Evolutionary conservation across 2,797 vertebrate species (phyloP).

Genomic region (Anabacerthia variegaticeps): DNA sequence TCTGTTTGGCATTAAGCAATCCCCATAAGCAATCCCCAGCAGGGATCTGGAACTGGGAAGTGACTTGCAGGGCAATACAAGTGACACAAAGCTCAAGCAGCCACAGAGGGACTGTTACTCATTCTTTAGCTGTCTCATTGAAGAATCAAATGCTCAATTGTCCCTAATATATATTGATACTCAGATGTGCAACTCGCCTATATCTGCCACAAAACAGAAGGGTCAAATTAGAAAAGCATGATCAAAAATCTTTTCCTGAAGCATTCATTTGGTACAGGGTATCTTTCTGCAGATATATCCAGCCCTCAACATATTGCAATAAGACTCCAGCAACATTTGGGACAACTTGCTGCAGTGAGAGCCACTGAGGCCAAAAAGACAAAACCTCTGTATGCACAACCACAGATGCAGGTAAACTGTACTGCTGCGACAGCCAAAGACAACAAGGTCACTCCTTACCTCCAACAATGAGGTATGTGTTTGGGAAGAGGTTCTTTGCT

Average conservation of each 20-base stretch:
- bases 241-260: neutral
- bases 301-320: neutral
- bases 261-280: neutral
- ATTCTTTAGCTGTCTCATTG: neutral
- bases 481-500: slow-evolving; percentile 96
- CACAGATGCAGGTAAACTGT: neutral
- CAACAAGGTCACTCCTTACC: slow-evolving; percentile 78
- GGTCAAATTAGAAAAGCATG: neutral
- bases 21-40: neutral
- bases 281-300: neutral
- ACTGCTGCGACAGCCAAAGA: neutral
- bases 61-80: neutral
- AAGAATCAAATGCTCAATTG: neutral
- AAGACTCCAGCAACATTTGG: neutral
- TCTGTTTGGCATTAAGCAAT: neutral
- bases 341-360: neutral
- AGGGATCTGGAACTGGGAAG: neutral
- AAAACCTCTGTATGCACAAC: neutral
- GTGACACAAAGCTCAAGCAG: neutral
- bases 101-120: neutral
- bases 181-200: neutral
- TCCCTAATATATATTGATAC: neutral
- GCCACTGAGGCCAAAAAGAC: neutral
- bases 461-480: slow-evolving; percentile 96
- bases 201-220: neutral